Percentiles rank a stretch among this genome's conserved stretches.
These are phyloP conservation scores for Drosophila tripunctata DNA, from an alignment of 2,888 invertebrate species.

Conservation along the genomic window DNA sequence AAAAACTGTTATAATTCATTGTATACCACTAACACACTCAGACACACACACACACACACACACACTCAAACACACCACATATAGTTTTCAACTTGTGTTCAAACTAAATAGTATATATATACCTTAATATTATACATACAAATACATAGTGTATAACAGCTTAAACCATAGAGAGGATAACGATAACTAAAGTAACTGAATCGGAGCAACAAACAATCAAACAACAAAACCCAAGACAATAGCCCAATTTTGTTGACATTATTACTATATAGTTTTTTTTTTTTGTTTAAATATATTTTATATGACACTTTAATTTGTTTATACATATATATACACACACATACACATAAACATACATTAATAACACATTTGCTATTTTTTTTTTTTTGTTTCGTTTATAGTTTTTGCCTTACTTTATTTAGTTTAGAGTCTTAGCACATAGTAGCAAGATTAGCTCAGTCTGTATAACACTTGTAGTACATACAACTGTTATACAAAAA, in stretches of 20 bases:
- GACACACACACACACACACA: conserved; percentile 6
- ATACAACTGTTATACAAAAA: conserved; percentile 52
- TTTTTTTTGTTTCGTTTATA: conserved; percentile 36
- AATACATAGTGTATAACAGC: conserved; percentile 33
- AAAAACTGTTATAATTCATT: conserved; percentile 55
- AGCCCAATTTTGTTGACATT: conserved; percentile 77
- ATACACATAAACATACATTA: conserved; percentile 23
- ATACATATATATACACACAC: conserved; percentile 41
- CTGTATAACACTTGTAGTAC: conserved; percentile 68
- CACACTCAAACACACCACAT: conserved; percentile 7
- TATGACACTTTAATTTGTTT: conserved; percentile 35
- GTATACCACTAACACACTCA: conserved; percentile 1
- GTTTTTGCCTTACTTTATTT: conserved; percentile 30
- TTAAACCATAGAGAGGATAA: conserved; percentile 42
- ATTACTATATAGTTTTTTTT: conserved; percentile 43
- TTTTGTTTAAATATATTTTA: conserved; percentile 17
- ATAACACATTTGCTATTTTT: conserved; percentile 41
- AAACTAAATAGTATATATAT: conserved; percentile 4
- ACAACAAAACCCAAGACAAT: conserved; percentile 69
- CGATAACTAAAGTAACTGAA: conserved; percentile 71
- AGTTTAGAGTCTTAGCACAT: conserved; percentile 12
- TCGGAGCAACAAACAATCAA: conserved; percentile 83
- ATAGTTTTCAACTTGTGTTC: conserved; percentile 16
- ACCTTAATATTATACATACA: not conserved
- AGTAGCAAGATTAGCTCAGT: conserved; percentile 29